Percentiles rank a stretch among this genome's conserved stretches.
phyloP scores from a whole-genome alignment of 2,113 vertebrate genomes.

The Atrichornis clamosus region DNA sequence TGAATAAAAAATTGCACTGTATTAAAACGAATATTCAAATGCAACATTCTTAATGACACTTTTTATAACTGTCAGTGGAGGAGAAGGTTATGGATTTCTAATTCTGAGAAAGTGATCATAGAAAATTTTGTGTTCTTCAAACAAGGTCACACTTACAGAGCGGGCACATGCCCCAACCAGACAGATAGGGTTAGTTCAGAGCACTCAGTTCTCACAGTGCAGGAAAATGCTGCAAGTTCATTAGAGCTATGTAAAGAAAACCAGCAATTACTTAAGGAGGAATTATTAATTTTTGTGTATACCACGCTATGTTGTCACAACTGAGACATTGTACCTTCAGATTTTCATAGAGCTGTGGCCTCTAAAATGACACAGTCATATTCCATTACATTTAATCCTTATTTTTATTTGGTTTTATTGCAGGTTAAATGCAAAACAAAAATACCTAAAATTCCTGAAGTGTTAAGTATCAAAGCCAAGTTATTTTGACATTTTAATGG shows the following conservation, averaged over 20 bases:
- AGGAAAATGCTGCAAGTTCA: neutral
- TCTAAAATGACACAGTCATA: neutral
- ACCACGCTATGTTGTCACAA: neutral
- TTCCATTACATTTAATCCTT: neutral
- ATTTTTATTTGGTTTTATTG: neutral
- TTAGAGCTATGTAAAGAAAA: neutral
- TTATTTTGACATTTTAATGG: neutral
- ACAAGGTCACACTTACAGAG: neutral
- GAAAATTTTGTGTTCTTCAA: neutral
- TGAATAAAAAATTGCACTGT: constrained; percentile 1
- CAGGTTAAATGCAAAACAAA: neutral
- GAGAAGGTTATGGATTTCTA: neutral
- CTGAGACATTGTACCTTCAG: neutral
- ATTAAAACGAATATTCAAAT: neutral
- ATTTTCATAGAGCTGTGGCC: neutral
- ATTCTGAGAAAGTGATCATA: neutral
- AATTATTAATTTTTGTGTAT: neutral
- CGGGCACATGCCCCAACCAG: neutral
- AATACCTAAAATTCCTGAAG: neutral
- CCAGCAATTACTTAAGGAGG: neutral
- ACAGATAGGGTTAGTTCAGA: neutral
- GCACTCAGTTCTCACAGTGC: neutral
- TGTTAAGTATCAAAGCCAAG: neutral
- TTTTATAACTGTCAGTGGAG: neutral
- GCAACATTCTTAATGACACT: neutral